phyloP scores from a whole-genome alignment of 2,113 vertebrate genomes.

The Pelodiscus sinensis region DNA sequence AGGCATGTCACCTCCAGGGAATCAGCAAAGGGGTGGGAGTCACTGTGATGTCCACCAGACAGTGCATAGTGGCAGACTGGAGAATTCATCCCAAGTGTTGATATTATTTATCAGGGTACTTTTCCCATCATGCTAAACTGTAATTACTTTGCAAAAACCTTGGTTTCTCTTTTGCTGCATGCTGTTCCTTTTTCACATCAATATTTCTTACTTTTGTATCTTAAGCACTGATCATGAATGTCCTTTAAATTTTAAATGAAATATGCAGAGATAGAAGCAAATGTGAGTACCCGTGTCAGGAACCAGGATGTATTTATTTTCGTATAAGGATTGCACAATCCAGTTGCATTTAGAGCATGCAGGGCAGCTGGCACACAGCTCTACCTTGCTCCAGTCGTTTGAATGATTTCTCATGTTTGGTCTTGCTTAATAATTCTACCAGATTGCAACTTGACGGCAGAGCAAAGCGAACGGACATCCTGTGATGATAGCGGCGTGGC shows the following conservation, averaged over 20 bases:
- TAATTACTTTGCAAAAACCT: neutral
- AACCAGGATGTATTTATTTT: neutral
- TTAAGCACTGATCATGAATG: neutral
- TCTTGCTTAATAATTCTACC: conserved; percentile 14
- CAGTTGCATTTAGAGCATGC: neutral
- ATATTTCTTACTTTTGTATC: neutral
- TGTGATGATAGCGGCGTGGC: neutral
- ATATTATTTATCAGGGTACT: neutral
- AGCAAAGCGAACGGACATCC: accelerated
- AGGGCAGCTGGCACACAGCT: accelerated
- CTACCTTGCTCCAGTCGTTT: neutral
- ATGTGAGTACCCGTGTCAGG: neutral
- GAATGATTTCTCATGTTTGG: neutral
- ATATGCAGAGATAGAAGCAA: neutral
- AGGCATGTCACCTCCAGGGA: neutral
- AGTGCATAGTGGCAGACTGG: neutral
- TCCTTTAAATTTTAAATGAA: neutral
- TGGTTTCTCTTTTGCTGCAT: neutral
- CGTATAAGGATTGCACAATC: neutral
- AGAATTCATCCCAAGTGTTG: neutral
- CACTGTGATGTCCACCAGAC: neutral
- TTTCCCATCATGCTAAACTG: neutral
- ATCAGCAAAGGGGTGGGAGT: neutral
- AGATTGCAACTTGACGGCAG: neutral
- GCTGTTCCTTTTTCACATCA: neutral